Evolutionary conservation across 2,113 vertebrate species (phyloP), one percentile per base, ranked within the genome.

Genomic region (Gymnocephalus cernua): DNA sequence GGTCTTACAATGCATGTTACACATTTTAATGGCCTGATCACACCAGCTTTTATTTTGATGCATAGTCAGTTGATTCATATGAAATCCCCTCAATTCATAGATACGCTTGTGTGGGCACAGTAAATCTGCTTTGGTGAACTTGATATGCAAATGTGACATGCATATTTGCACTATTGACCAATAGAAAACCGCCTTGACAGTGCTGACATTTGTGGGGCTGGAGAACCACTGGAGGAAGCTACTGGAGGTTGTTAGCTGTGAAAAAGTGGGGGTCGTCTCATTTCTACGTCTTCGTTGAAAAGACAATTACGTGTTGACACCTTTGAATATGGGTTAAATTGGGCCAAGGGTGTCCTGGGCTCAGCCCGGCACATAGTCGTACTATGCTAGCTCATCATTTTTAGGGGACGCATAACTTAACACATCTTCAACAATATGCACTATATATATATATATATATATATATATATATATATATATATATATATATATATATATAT

Each of bases 1-100:
- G 21, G 48, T 51, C 8, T 7, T 12, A 5, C 3, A 51, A 59
- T 8, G 14, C 12, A 41, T 45, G 53, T 19, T 41, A 25, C 21
- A 23, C 13, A 5, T 12, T 50, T 16, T 15, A 56, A 23, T 18
- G 6, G 35, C 15, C n/a, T 3, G 4, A 12, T 51, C n/a, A 29
- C 6, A 16, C 0, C 7, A 38, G 14, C 6, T 25, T 68, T 70
- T 15, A 41, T 41, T 11, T 41, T 56, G 19, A 6, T 35, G 12
- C 19, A n/a, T 35, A 44, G 21, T 59, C 1, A 38, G 6, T 11
- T 2, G 0, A 12, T 23, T 47, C 1, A 6, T 3, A 1, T 58
- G 3, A 6, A 27, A 16, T 41, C 8, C 0, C 32, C 8, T n/a
- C 12, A 4, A 41, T 64, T 25, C 9, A 16, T 48, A 27, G 3